A percentile compares a stretch with the other conserved stretches of the same genome.
These are phyloP conservation scores for Furcula furcula DNA, from an alignment of 2,888 invertebrate species.

Conservation along the genomic window DNA sequence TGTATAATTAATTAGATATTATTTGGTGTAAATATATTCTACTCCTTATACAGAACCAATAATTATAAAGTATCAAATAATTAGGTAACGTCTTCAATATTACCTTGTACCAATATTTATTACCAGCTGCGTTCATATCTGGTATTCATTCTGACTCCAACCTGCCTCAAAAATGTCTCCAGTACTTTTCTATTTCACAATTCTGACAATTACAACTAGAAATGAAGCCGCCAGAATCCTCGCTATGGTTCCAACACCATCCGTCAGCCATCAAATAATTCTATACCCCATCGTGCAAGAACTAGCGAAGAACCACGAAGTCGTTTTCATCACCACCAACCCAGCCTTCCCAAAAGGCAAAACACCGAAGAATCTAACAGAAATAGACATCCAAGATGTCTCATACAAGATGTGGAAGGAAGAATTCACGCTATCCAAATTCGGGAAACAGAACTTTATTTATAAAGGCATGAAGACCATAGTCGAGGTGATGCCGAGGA, in stretches of 20 bases:
- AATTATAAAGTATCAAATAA: too few relatives aligned
- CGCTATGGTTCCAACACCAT: conserved; percentile 14
- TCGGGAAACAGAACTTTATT: conserved; percentile 3
- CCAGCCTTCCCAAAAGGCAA: conserved; percentile 2
- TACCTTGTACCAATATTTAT: too few relatives aligned
- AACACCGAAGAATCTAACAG: conserved; percentile 6
- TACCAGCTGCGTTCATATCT: too few relatives aligned
- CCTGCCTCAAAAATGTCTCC: conserved; percentile 1
- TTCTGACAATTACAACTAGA: background rate
- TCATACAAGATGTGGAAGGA: conserved; percentile 6
- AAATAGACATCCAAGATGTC: conserved; percentile 9
- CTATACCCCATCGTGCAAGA: conserved; percentile 8
- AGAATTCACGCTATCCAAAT: background rate
- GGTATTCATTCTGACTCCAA: background rate
- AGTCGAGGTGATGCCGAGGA: background rate
- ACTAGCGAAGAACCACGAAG: conserved; percentile 7
- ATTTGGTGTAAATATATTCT: too few relatives aligned
- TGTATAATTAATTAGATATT: too few relatives aligned
- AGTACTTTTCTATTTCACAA: background rate
- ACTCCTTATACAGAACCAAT: too few relatives aligned
- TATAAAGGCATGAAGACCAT: conserved; percentile 1
- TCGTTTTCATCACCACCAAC: conserved; percentile 9
- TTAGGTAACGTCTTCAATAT: too few relatives aligned
- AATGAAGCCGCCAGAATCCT: conserved; percentile 19
- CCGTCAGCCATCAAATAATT: conserved; percentile 5